Conservation (phyloP, 2,113 vertebrate species). For the Myotis yumanensis region DNA sequence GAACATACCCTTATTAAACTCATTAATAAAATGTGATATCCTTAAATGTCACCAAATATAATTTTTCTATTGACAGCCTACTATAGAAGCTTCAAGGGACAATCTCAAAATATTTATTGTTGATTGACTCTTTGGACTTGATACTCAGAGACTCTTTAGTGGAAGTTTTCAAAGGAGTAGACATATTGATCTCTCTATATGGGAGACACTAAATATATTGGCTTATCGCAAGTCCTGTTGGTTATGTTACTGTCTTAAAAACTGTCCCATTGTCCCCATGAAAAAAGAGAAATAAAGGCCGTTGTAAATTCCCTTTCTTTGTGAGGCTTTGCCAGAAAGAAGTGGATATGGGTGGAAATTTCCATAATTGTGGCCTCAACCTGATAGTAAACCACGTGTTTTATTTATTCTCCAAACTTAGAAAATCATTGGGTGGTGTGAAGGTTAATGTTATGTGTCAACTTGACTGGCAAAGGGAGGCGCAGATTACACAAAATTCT, state of each 20-base stretch:
- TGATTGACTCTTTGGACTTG: background rate
- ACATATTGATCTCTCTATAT: background rate
- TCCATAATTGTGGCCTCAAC: background rate
- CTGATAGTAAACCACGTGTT: background rate
- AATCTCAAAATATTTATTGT: background rate
- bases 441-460: background rate
- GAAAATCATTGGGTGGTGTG: background rate
- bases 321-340: background rate
- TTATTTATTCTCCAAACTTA: background rate
- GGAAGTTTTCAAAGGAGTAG: background rate
- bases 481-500: background rate
- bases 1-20: background rate
- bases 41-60: background rate
- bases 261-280: background rate
- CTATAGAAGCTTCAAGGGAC: background rate
- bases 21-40: background rate
- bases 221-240: background rate
- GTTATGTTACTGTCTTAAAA: background rate
- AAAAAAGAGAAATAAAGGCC: background rate
- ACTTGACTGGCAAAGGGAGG: background rate
- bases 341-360: background rate
- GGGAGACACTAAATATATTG: background rate
- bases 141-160: background rate
- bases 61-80: background rate
- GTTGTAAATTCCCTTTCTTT: background rate